Evolutionary conservation across 2,888 invertebrate species (phyloP).

Genomic region (Cheilosia vernalis): DNA sequence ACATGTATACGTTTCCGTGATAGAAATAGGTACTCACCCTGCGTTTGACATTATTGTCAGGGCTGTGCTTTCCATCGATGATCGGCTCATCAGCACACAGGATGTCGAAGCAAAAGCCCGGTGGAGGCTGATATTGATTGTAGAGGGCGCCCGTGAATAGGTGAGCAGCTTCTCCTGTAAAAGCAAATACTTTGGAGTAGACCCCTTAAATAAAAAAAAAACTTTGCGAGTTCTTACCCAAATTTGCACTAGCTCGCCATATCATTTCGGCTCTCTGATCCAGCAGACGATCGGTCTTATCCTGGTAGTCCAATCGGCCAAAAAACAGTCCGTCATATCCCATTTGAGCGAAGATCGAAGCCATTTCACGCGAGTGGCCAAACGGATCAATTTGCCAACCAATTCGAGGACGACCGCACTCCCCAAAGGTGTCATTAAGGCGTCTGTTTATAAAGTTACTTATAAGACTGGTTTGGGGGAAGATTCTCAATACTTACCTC

Average conservation of each 20-base stretch:
- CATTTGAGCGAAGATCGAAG: slow-evolving; percentile 91
- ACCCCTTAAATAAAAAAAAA: not conserved
- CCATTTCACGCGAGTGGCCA: slow-evolving; percentile 94
- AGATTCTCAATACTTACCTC: slow-evolving; percentile 82
- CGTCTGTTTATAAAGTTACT: slow-evolving; percentile 82
- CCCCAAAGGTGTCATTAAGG: slow-evolving; percentile 88
- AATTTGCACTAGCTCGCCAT: slow-evolving; percentile 90
- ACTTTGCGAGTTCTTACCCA: slow-evolving; percentile 84
- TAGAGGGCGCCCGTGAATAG: slow-evolving; percentile 93
- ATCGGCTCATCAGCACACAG: slow-evolving; percentile 93
- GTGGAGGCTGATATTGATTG: slow-evolving; percentile 93
- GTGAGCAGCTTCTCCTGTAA: slow-evolving; percentile 86
- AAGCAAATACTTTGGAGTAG: not conserved
- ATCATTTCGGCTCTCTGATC: slow-evolving; percentile 90
- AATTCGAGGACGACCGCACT: slow-evolving; percentile 89
- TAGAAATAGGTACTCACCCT: slow-evolving; percentile 87
- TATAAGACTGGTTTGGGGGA: not conserved
- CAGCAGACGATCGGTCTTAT: slow-evolving; percentile 87
- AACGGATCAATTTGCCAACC: slow-evolving; percentile 96
- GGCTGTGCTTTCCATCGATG: slow-evolving; percentile 91
- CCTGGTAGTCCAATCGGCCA: slow-evolving; percentile 93
- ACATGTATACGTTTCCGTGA: not conserved
- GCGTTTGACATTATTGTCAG: slow-evolving; percentile 91
- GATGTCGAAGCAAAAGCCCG: slow-evolving; percentile 96
- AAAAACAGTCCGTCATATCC: slow-evolving; percentile 95